Evolutionary conservation across 2,888 invertebrate genomes (phyloP), one percentile per base, ranked within the genome.

Genomic region (Rhingia campestris): DNA sequence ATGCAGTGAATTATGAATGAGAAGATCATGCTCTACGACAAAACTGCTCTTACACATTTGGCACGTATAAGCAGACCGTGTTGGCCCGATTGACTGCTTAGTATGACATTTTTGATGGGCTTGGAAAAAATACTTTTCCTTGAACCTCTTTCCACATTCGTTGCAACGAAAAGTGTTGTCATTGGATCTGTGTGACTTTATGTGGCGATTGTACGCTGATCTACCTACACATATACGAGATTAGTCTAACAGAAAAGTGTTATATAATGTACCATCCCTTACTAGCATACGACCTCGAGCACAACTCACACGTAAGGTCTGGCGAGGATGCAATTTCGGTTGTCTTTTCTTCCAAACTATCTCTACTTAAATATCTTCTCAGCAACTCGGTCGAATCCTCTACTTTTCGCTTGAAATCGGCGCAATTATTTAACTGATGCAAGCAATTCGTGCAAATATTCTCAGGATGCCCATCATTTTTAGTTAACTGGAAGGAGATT

Each of bases 1-100:
- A 43, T 77, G 76, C 7, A 77, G 22, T 3, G 76, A 70, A 10
- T 41, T 33, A 41, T 77, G 76, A n/a, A 70, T 39, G 6, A 63
- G 47, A 0, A 77, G 63, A 14, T 77, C 76, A 33, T 56, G 30
- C 7, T 45, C 35, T 1, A 4, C 9, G 0, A 10, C 41, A 14
- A 77, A 77, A 0, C 2, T 9, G 0, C 35, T 39, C n/a, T 49
- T 22, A 14, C 76, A 77, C 22, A 10, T 33, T 33, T 9, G 9
- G 33, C 76, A 77, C 1, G 14, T 32, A n/a, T 51, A 63, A 9
- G 2, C 2, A 3, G 14, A 22, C 1, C 12, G 30, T 37, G 30
- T 30, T 3, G n/a, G 0, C 4, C 4, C 22, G 0, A 10, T 10
- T 2, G 33, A n/a, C 10, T 30, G 12, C 39, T 69, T 39, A 3